Percentiles rank a stretch among this genome's conserved stretches.
Conservation (phyloP, 2,888 invertebrate species). For the Ormyrus rosae region DNA sequence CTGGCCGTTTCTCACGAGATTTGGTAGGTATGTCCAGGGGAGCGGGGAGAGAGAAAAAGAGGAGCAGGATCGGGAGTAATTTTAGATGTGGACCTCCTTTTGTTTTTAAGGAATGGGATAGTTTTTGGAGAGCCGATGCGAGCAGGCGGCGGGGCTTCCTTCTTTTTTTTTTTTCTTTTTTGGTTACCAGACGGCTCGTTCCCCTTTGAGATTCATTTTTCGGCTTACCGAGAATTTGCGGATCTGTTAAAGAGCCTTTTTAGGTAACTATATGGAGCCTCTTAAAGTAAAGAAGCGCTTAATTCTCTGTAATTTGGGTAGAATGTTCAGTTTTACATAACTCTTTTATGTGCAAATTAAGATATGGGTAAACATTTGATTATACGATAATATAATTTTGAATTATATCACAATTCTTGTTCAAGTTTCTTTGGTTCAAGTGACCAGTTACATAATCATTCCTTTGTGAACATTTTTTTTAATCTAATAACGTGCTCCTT, state of each 20-base stretch:
- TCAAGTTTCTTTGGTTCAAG: too few relatives aligned
- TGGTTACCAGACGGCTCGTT: slow-evolving; percentile 8
- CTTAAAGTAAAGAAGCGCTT: too few relatives aligned
- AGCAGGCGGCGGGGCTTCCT: too few relatives aligned
- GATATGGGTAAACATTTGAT: not conserved
- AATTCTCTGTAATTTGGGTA: too few relatives aligned
- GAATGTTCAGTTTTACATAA: not conserved
- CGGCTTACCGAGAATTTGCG: slow-evolving; percentile 3
- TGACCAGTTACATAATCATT: too few relatives aligned
- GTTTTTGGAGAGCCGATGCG: not conserved
- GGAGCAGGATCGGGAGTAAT: slow-evolving; percentile 16
- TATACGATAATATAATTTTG: too few relatives aligned
- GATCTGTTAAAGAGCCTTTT: not conserved
- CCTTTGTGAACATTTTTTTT: too few relatives aligned
- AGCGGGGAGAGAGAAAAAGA: slow-evolving; percentile 29
- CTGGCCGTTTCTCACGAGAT: slow-evolving; percentile 48
- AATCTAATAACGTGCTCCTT: too few relatives aligned
- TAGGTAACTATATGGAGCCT: too few relatives aligned
- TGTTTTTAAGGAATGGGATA: not conserved
- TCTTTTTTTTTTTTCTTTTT: not conserved
- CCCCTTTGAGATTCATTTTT: slow-evolving; percentile 11
- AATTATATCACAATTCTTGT: too few relatives aligned
- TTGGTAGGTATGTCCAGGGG: slow-evolving; percentile 38
- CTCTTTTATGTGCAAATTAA: not conserved
- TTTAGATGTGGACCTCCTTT: slow-evolving; percentile 19